Base-by-base conservation (phyloP, 1,140 invertebrate species). In the Ladona fulva region DNA sequence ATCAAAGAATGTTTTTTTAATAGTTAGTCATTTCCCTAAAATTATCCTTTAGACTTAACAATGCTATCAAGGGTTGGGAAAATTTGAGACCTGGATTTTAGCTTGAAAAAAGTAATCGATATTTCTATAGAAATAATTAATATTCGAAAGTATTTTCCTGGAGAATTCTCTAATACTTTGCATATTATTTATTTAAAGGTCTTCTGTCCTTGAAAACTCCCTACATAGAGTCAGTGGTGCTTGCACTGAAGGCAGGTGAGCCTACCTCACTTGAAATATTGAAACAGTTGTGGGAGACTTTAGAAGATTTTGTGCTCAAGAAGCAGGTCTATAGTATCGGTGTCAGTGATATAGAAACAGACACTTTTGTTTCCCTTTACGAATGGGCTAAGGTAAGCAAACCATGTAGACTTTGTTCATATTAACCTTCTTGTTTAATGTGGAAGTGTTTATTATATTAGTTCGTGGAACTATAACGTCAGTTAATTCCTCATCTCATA, bases 331-430 rank as follows among this genome's bases (percentile, higher is more conserved):
- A 87, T 7, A 92, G 92, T 81, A 86, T 97, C 79, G 97, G 97
- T 22, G 89, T 98, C 14, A 92, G 94, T 74, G 96, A 98, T 86
- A 87, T 98, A n/a, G 93, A 95, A 81, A 92, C 93, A 42, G 87
- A 89, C 6, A 89, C 91, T 29, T 92, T 99, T 76, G 89, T 92
- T 52, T 86, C 91, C 78, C 85, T 98, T 0, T 92, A 94, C 85
- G 87, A 92, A 19, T 91, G 90, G 87, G 91, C 94, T n/a, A 87
- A 88, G 80, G 92, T 91, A 85, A 84, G 84, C 75, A 37, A 37
- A 37, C 1, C 29, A 8, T 37, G 8, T 37, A 37, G 29, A 37
- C 1, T n/a, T n/a, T n/a, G n/a, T 37, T 37, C 29, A 5, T 37
- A 37, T 37, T 5, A 37, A 37, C 8, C 29, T 37, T 37, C n/a